A percentile compares a stretch with the other conserved stretches of the same genome.
Evolutionary conservation across 1,140 invertebrate genomes (phyloP).

Genomic region (Panagrolaimus sp.): DNA sequence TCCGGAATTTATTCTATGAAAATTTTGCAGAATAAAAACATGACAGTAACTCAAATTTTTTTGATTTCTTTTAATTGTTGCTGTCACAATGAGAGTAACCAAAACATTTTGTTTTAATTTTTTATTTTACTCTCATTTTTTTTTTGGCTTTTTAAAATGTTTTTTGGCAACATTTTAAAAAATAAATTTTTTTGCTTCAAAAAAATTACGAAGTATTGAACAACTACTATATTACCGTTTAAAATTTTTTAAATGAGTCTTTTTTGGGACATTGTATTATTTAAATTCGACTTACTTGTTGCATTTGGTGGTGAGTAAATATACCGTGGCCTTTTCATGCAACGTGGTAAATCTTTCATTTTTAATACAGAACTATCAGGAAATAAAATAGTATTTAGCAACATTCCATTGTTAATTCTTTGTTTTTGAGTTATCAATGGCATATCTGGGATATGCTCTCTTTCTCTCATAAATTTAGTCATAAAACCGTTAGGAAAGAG

Average conservation of each 20-base stretch:
- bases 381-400: background rate
- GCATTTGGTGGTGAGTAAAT: background rate
- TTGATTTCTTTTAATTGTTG: too few species aligned
- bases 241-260: background rate
- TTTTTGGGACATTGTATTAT: background rate
- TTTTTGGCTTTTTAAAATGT: too few species aligned
- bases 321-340: background rate
- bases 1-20: too few species aligned
- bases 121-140: too few species aligned
- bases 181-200: too few species aligned
- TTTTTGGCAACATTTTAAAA: too few species aligned
- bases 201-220: too few species aligned
- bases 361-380: constrained; percentile 1
- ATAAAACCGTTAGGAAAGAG: background rate
- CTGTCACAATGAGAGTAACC: too few species aligned
- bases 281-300: background rate
- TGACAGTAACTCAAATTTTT: too few species aligned
- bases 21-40: too few species aligned
- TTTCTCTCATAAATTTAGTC: constrained; percentile 3
- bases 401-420: background rate
- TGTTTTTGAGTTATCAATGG: background rate
- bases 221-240: too few species aligned
- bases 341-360: background rate
- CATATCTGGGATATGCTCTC: background rate
- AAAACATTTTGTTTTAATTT: too few species aligned